phyloP scores from a whole-genome alignment of 2,797 vertebrate species.

The Peromyscus eremicus region DNA sequence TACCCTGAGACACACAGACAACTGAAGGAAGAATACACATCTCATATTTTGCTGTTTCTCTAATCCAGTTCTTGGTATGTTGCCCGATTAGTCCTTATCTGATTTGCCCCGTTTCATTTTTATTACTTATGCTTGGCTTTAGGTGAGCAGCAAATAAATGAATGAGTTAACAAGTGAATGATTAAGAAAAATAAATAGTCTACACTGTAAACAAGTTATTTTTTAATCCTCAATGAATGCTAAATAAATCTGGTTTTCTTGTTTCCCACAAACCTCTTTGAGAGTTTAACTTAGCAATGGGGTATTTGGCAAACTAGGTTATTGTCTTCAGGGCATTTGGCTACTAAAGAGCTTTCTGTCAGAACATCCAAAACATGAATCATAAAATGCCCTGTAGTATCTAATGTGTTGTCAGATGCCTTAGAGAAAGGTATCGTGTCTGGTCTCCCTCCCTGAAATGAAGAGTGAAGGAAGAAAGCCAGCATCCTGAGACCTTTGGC shows the following conservation, averaged over 20 bases:
- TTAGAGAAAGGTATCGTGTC: neutral
- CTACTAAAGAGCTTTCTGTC: neutral
- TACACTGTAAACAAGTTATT: neutral
- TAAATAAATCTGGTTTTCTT: slow-evolving; percentile 37
- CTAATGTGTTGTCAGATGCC: neutral
- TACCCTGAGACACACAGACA: neutral
- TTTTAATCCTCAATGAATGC: neutral
- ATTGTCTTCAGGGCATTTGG: neutral
- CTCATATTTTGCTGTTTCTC: too few species aligned
- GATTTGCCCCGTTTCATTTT: neutral
- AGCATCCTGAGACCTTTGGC: neutral
- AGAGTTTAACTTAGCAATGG: neutral
- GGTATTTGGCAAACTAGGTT: neutral
- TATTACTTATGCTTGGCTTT: neutral
- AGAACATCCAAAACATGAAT: neutral
- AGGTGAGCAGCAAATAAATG: neutral
- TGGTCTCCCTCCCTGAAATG: neutral
- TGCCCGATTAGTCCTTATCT: neutral
- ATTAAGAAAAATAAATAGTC: neutral
- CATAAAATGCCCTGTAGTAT: neutral
- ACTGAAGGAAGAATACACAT: neutral
- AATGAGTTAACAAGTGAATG: neutral
- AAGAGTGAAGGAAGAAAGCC: neutral
- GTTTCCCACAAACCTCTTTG: neutral
- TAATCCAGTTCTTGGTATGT: neutral